phyloP scores from a whole-genome alignment of 2,888 invertebrate species.

The Trissolcus brochymenae region DNA sequence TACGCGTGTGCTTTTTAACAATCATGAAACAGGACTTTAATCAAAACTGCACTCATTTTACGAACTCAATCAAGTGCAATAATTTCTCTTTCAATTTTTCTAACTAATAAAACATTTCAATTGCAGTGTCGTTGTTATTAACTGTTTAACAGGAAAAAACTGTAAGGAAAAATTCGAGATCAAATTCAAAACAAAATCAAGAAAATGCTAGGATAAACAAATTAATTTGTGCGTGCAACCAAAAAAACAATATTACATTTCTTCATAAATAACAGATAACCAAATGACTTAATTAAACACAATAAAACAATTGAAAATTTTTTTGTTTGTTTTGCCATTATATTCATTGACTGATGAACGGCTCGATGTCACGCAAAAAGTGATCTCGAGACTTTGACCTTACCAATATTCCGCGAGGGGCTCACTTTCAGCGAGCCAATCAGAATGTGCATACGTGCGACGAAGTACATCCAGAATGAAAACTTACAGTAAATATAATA shows the following conservation, averaged over 20 bases:
- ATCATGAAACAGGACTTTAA: too few relatives aligned
- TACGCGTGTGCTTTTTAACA: too few relatives aligned
- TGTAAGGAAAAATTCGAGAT: too few relatives aligned
- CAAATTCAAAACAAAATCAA: too few relatives aligned
- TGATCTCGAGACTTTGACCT: slow-evolving; percentile 35
- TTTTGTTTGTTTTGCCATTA: neutral
- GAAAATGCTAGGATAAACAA: neutral
- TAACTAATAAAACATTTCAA: too few relatives aligned
- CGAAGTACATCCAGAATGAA: slow-evolving; percentile 15
- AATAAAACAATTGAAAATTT: too few relatives aligned
- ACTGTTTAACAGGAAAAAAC: too few relatives aligned
- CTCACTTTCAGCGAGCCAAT: slow-evolving; percentile 44
- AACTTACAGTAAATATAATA: slow-evolving; percentile 5
- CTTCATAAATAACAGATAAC: too few relatives aligned
- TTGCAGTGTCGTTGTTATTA: too few relatives aligned
- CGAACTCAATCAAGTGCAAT: neutral
- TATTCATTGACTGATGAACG: neutral
- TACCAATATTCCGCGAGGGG: slow-evolving; percentile 37
- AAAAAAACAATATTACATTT: too few relatives aligned
- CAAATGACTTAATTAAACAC: neutral
- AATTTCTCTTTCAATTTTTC: slow-evolving; percentile 2
- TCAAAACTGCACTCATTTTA: neutral
- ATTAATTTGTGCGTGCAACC: too few relatives aligned
- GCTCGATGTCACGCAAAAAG: neutral
- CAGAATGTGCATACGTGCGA: slow-evolving; percentile 17